phyloP scores from a whole-genome alignment of 1,140 invertebrate genomes.

The Pissodes strobi region DNA sequence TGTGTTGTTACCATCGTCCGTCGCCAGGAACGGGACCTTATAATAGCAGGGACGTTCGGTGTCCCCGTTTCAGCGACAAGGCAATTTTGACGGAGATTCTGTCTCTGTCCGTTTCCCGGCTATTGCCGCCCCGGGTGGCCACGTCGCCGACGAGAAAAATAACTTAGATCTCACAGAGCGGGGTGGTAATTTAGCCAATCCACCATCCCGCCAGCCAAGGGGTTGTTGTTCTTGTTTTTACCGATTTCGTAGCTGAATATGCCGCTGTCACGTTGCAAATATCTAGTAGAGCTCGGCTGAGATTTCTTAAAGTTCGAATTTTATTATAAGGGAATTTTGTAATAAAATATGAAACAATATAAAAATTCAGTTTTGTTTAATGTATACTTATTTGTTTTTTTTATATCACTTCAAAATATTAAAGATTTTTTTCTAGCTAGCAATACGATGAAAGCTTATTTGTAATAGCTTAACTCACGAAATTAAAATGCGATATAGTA shows the following conservation, averaged over 20 bases:
- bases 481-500: too few species aligned
- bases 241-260: neutral
- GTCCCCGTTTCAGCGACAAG: conserved; percentile 4
- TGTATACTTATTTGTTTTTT: too few species aligned
- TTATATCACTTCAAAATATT: too few species aligned
- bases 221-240: conserved; percentile 12
- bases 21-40: neutral
- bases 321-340: neutral
- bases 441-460: too few species aligned
- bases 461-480: too few species aligned
- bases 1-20: too few species aligned
- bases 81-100: conserved; percentile 8
- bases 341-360: too few species aligned
- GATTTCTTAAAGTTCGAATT: too few species aligned
- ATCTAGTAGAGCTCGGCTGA: neutral
- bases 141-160: conserved; percentile 28
- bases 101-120: conserved; percentile 10
- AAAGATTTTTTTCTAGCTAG: too few species aligned
- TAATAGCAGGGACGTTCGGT: neutral
- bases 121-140: conserved; percentile 24
- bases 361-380: too few species aligned
- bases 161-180: conserved; percentile 18
- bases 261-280: neutral
- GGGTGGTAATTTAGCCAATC: conserved; percentile 26
- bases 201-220: conserved; percentile 4